Conservation (phyloP, 2,797 vertebrate species). For the Syndactyla subalaris region DNA sequence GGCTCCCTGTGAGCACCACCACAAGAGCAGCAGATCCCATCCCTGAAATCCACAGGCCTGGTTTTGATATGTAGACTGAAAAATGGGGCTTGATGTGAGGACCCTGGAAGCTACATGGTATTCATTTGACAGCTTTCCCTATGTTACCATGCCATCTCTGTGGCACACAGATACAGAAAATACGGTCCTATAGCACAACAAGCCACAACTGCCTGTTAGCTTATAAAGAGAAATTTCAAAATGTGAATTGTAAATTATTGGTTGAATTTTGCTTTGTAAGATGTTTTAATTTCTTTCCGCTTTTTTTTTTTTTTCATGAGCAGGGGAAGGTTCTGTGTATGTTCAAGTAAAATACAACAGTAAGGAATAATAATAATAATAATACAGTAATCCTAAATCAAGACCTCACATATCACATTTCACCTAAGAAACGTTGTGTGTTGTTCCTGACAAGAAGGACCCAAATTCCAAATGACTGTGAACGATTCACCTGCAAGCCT, state of each 20-base stretch:
- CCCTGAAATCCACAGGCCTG: not conserved
- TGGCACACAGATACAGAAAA: not conserved
- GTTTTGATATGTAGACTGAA: not conserved
- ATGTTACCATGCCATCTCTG: not conserved
- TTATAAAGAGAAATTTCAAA: not conserved
- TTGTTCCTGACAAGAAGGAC: not conserved
- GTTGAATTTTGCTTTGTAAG: not conserved
- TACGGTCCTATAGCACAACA: fast-evolving
- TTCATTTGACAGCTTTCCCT: not conserved
- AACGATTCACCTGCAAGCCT: not conserved
- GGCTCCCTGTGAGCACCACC: not conserved
- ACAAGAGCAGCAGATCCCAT: not conserved
- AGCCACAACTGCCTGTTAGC: fast-evolving
- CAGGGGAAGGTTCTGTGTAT: fast-evolving
- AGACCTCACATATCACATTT: not conserved
- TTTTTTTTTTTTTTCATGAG: not conserved
- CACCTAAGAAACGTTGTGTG: not conserved
- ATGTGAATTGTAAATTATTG: not conserved
- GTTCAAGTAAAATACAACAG: not conserved
- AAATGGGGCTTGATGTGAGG: not conserved
- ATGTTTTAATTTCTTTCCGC: not conserved
- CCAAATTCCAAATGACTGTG: not conserved
- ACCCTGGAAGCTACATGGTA: not conserved
- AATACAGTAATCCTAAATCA: not conserved
- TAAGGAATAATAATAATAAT: not conserved